Base-by-base conservation (phyloP, 2,888 invertebrate species). In the Plemyria rubiginata region DNA sequence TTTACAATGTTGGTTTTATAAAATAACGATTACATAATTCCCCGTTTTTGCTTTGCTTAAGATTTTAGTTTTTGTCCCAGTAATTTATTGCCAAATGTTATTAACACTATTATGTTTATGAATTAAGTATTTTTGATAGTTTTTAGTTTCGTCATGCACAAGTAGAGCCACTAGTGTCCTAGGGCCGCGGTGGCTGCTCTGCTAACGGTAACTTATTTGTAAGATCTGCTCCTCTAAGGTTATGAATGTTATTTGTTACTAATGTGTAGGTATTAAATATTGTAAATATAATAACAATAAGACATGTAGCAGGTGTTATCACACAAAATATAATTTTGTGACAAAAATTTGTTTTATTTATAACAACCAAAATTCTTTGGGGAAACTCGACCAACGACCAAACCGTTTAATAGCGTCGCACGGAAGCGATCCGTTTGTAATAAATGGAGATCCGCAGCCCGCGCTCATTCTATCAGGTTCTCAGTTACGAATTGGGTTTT, bases 301-400 rank as follows among this genome's bases (percentile, higher is more conserved):
- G 89, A 90, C 88, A 84, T 93, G 93, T 93, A 93, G 93, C 91
- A 90, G 91, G 93, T 93, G 93, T 93, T 93, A 93, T 92, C 81
- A 93, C 93, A 92, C 93, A 93, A 93, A 93, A 93, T 93, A 93
- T 93, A 93, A 93, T 93, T 93, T 93, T 93, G 93, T 93, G 93
- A 65, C 48, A 54, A 92, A 90, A 89, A 84, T 69, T 70, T 67
- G 78, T 82, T 85, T 83, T 79, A 78, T 84, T 56, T 52, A 11
- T 15, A 16, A 16, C 8, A 1, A n/a, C 41, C n/a, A n/a, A n/a
- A 22, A 32, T 6, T 0, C 32, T 38, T 11, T 8, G 36, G 36
- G 8, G 0, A 32, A 32, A 32, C 32, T 32, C 6, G 32, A 7
- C 32, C 29, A 5, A 32, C 6, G 7, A 32, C 22, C 22, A 22